Conservation (phyloP, 2,888 invertebrate genomes). For the Drosophila multiciliata region DNA sequence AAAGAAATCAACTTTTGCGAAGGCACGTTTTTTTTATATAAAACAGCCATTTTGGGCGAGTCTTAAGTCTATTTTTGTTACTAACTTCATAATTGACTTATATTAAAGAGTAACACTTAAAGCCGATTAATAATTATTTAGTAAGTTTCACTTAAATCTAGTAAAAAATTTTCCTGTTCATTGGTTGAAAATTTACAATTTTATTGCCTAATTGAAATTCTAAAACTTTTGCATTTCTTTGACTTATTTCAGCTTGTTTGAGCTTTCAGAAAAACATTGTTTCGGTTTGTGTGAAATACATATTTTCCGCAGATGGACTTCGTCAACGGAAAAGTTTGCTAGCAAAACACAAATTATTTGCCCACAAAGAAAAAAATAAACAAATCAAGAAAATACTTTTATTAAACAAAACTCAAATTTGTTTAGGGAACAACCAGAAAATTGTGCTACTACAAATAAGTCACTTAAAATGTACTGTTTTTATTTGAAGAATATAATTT, state of each 20-base stretch:
- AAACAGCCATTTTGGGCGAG: neutral
- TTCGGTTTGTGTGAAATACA: neutral
- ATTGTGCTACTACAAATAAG: constrained; percentile 5
- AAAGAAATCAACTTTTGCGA: constrained; percentile 2
- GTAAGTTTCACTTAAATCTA: neutral
- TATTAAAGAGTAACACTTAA: neutral
- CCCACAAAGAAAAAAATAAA: constrained; percentile 3
- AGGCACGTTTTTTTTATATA: constrained; percentile 27
- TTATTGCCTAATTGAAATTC: neutral
- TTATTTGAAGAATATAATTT: neutral
- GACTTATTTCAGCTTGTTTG: neutral
- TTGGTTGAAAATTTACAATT: neutral
- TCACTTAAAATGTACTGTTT: constrained; percentile 8
- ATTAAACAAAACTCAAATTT: constrained; percentile 19
- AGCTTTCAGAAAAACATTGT: neutral
- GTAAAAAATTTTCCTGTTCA: neutral
- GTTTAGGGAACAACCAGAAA: constrained; percentile 2
- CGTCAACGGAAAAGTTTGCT: neutral
- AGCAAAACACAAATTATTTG: neutral
- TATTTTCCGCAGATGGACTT: neutral
- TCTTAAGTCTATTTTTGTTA: neutral
- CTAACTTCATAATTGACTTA: neutral
- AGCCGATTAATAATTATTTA: neutral
- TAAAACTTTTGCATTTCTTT: neutral
- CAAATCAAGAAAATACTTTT: constrained; percentile 16